phyloP scores from a whole-genome alignment of 2,888 invertebrate species.

The Lycaena phlaeas region DNA sequence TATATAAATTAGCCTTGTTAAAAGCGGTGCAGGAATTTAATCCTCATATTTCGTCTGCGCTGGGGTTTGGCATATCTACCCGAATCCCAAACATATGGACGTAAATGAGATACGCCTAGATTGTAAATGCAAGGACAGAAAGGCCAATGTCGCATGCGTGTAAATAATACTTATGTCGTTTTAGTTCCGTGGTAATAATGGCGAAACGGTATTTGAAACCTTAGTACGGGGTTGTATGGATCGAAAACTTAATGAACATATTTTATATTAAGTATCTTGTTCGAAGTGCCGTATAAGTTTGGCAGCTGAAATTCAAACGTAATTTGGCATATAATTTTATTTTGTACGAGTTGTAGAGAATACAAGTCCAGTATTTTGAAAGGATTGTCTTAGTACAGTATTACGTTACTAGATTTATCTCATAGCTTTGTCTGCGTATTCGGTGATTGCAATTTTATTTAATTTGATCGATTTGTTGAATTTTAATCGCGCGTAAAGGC shows the following conservation, averaged over 20 bases:
- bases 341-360: no score
- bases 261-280: conserved; percentile 11
- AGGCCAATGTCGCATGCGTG: conserved; percentile 30
- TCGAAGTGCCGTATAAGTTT: background rate
- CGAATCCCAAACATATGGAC: conserved; percentile 50
- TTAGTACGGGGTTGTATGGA: conserved; percentile 8
- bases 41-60: conserved; percentile 70
- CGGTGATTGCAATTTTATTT: no score
- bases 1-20: conserved; percentile 70
- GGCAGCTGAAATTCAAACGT: background rate
- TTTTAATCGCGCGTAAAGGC: no score
- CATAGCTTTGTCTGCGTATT: no score
- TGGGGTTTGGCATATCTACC: conserved; percentile 63
- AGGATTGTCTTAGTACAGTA: no score
- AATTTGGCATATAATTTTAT: no score
- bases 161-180: conserved; percentile 11
- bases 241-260: conserved; percentile 11
- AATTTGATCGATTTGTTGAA: no score
- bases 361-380: no score
- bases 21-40: conserved; percentile 71
- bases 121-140: conserved; percentile 26
- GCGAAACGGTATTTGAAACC: conserved; percentile 13
- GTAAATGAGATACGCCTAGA: conserved; percentile 31
- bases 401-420: no score
- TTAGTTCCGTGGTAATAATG: conserved; percentile 11